Evolutionary conservation across 2,113 vertebrate species (phyloP).

Genomic region (Hirundichthys speculiger): DNA sequence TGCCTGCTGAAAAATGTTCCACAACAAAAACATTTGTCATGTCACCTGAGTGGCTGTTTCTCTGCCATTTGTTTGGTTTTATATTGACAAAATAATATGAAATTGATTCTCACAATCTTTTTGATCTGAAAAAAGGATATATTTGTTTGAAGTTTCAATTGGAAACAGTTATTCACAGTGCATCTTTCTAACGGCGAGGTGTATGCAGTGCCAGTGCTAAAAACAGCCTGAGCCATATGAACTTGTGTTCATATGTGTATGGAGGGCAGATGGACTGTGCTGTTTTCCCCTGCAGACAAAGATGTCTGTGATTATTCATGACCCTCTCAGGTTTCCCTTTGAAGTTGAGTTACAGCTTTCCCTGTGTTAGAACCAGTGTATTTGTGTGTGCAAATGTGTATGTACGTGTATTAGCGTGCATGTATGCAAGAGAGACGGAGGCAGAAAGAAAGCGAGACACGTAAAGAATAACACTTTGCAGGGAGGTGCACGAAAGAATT

Average conservation of each 20-base stretch:
- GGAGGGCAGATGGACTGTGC: constrained; percentile 79
- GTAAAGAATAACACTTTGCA: background rate
- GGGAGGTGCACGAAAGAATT: background rate
- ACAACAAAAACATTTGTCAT: background rate
- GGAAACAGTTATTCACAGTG: background rate
- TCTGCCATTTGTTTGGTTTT: too few species aligned
- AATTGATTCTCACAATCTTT: background rate
- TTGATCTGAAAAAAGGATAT: background rate
- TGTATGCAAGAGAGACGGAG: too few species aligned
- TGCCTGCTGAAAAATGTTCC: background rate
- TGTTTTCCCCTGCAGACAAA: constrained; percentile 78
- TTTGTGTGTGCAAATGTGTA: constrained; percentile 23
- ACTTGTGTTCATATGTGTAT: constrained; percentile 34
- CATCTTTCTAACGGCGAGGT: background rate
- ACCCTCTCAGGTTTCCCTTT: constrained; percentile 84
- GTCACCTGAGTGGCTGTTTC: constrained; percentile 3
- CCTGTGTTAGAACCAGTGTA: constrained; percentile 70
- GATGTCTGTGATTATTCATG: constrained; percentile 85
- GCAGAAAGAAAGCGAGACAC: background rate
- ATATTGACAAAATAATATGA: background rate
- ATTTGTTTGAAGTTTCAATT: background rate
- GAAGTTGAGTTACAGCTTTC: constrained; percentile 84
- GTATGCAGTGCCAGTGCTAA: constrained; percentile 16
- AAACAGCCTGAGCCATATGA: constrained; percentile 31
- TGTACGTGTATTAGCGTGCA: constrained; percentile 6